phyloP scores from a whole-genome alignment of 2,113 vertebrate genomes.

The Albula glossodonta region DNA sequence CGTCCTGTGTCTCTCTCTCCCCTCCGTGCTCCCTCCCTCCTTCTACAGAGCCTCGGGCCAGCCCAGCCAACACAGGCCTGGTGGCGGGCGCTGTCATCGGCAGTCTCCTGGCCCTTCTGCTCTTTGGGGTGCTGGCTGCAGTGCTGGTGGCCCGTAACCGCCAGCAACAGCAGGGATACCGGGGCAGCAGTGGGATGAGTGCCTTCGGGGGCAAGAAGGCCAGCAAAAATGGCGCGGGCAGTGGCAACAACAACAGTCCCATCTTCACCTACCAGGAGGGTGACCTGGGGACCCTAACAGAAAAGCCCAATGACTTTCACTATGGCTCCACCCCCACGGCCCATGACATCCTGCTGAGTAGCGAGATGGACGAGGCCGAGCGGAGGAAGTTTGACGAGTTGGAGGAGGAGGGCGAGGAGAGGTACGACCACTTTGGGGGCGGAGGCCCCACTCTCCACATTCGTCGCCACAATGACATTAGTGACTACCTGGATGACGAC shows the following conservation, averaged over 20 bases:
- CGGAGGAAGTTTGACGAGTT: constrained; percentile 75
- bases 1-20: constrained; percentile 37
- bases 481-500: constrained; percentile 78
- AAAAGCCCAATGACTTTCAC: constrained; percentile 70
- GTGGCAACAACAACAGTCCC: constrained; percentile 72
- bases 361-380: constrained; percentile 68
- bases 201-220: constrained; percentile 73
- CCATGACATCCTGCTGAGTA: constrained; percentile 71
- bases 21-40: constrained; percentile 51
- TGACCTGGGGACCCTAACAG: constrained; percentile 56
- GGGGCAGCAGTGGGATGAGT: constrained; percentile 54
- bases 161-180: constrained; percentile 69
- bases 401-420: constrained; percentile 61
- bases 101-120: constrained; percentile 77
- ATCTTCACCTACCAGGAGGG: constrained; percentile 69
- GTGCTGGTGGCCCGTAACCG: constrained; percentile 73
- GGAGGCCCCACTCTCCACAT: constrained; percentile 68
- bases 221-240: constrained; percentile 67
- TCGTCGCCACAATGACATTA: constrained; percentile 56
- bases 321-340: constrained; percentile 61
- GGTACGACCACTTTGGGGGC: constrained; percentile 70
- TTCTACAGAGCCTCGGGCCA: constrained; percentile 74
- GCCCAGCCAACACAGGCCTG: constrained; percentile 70
- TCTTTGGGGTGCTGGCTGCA: constrained; percentile 69
- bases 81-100: constrained; percentile 82